Conservation (phyloP, 2,888 invertebrate genomes). For the Sipha maydis region DNA sequence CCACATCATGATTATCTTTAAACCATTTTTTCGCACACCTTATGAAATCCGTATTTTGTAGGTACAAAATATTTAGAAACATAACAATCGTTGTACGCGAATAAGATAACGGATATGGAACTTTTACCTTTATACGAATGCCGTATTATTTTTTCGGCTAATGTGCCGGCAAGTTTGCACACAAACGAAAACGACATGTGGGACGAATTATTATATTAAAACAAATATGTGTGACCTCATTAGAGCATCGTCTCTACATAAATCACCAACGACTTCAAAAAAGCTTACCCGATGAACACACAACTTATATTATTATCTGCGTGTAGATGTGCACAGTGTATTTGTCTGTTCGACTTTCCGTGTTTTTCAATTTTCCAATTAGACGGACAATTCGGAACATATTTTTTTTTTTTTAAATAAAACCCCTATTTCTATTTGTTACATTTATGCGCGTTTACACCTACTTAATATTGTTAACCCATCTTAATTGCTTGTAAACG, state of each 20-base stretch:
- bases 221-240: slow-evolving; percentile 37
- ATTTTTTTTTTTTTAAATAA: not conserved
- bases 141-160: not conserved
- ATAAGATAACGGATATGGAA: not conserved
- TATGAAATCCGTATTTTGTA: too few relatives aligned
- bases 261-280: not conserved
- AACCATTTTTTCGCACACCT: too few relatives aligned
- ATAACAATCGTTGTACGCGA: not conserved
- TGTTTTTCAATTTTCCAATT: too few relatives aligned
- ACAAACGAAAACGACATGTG: not conserved
- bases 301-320: too few relatives aligned
- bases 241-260: not conserved
- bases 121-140: not conserved
- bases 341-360: too few relatives aligned
- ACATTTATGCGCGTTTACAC: not conserved
- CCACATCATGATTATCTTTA: too few relatives aligned
- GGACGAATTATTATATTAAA: not conserved
- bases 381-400: too few relatives aligned
- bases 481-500: slow-evolving; percentile 18
- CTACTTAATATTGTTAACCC: not conserved
- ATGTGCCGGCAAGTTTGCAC: slow-evolving; percentile 15
- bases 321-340: too few relatives aligned
- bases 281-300: not conserved
- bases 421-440: not conserved
- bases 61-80: too few relatives aligned